A percentile compares a stretch with the other conserved stretches of the same genome.
These are phyloP conservation scores for Chlorospingus semifuscus DNA, from an alignment of 2,797 vertebrate genomes.

Conservation along the genomic window DNA sequence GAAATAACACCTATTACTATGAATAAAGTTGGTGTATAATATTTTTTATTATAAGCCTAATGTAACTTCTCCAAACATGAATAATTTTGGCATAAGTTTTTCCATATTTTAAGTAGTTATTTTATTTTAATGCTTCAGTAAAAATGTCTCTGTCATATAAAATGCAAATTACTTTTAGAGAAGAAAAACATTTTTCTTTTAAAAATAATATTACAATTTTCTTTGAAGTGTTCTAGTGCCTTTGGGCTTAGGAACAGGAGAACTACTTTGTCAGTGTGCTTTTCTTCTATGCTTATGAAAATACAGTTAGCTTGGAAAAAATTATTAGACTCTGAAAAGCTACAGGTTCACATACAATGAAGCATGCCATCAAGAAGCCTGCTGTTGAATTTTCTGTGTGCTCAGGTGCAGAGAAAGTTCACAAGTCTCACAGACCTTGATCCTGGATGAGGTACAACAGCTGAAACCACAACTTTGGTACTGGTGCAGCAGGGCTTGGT, in stretches of 20 bases:
- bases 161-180: background rate
- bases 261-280: background rate
- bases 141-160: background rate
- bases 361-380: background rate
- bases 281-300: background rate
- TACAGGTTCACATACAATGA: background rate
- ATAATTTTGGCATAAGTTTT: background rate
- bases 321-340: background rate
- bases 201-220: background rate
- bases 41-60: background rate
- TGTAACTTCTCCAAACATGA: background rate
- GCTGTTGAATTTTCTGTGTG: background rate
- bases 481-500: background rate
- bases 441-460: background rate
- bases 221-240: constrained; percentile 21
- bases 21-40: background rate
- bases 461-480: background rate
- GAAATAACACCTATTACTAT: background rate
- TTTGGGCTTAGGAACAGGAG: background rate
- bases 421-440: background rate
- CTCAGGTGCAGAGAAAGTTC: background rate
- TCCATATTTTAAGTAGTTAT: background rate
- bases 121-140: background rate
- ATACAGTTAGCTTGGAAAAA: background rate
- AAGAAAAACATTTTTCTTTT: background rate